phyloP scores from a whole-genome alignment of 2,888 invertebrate species.

The Deladenus siricidicola region DNA sequence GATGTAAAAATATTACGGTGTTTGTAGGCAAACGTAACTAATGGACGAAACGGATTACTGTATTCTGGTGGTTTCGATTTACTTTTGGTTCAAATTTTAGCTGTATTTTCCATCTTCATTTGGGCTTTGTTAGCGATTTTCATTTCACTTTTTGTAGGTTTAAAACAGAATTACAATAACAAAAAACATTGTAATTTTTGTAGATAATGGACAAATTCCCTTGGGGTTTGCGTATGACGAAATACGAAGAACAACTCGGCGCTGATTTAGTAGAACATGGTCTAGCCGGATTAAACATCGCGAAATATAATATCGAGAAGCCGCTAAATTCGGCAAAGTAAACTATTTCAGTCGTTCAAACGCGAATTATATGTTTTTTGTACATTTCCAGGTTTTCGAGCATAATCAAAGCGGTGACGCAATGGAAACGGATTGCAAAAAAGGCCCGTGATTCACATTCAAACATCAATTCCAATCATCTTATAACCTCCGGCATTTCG shows the following conservation, averaged over 20 bases:
- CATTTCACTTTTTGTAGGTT: too few relatives aligned
- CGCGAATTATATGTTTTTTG: too few relatives aligned
- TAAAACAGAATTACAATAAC: too few relatives aligned
- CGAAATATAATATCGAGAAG: conserved; percentile 43
- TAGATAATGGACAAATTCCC: conserved; percentile 38
- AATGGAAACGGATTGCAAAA: too few relatives aligned
- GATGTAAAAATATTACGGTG: not conserved
- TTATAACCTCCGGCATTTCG: too few relatives aligned
- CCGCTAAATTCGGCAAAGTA: conserved; percentile 38
- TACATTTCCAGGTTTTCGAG: too few relatives aligned
- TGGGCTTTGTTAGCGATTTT: conserved; percentile 31
- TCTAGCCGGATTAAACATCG: conserved; percentile 43
- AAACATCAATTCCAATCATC: too few relatives aligned
- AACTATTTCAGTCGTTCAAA: too few relatives aligned
- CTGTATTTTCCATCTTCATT: conserved; percentile 24
- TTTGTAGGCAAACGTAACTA: conserved; percentile 9
- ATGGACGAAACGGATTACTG: conserved; percentile 28
- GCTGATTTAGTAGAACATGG: conserved; percentile 46
- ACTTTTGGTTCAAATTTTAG: conserved; percentile 27
- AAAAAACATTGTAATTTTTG: not conserved
- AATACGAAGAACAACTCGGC: conserved; percentile 47
- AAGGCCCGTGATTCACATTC: too few relatives aligned
- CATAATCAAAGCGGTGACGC: too few relatives aligned
- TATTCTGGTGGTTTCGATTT: conserved; percentile 36
- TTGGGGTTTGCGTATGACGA: conserved; percentile 39